Evolutionary conservation across 2,113 vertebrate species (phyloP).

Genomic region (Baryphthengus martii): DNA sequence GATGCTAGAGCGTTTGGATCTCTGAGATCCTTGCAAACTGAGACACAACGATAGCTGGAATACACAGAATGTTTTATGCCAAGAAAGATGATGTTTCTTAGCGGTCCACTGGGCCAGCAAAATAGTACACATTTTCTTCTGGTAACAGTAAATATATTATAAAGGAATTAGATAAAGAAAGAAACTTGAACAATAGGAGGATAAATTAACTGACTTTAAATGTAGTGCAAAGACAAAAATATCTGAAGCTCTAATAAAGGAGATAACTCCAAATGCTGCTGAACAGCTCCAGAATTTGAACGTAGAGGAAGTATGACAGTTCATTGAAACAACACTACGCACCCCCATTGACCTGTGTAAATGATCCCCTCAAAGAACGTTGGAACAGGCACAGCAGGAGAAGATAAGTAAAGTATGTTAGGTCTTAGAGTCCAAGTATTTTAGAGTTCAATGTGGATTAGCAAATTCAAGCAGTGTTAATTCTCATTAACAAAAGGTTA

Average conservation of each 20-base stretch:
- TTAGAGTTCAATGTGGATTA: neutral
- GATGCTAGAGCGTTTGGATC: neutral
- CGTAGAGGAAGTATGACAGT: neutral
- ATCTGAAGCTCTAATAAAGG: neutral
- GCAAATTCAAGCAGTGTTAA: neutral
- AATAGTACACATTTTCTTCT: neutral
- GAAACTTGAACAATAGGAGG: neutral
- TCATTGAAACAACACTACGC: neutral
- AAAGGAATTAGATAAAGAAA: neutral
- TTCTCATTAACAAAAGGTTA: neutral
- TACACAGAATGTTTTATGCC: neutral
- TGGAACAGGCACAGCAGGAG: neutral
- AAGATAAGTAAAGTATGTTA: neutral
- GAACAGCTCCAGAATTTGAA: neutral
- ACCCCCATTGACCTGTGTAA: rapidly evolving
- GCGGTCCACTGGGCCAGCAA: neutral
- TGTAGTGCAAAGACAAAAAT: neutral
- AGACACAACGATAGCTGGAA: neutral
- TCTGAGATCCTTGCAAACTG: neutral
- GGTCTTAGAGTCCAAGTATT: neutral
- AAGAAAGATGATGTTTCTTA: neutral
- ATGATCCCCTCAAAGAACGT: neutral
- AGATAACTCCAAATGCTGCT: neutral
- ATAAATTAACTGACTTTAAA: neutral
- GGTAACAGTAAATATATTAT: neutral